Percentiles rank a stretch among this genome's conserved stretches.
These are phyloP conservation scores for Tachysurus vachellii DNA, from an alignment of 2,113 vertebrate species.

Conservation along the genomic window DNA sequence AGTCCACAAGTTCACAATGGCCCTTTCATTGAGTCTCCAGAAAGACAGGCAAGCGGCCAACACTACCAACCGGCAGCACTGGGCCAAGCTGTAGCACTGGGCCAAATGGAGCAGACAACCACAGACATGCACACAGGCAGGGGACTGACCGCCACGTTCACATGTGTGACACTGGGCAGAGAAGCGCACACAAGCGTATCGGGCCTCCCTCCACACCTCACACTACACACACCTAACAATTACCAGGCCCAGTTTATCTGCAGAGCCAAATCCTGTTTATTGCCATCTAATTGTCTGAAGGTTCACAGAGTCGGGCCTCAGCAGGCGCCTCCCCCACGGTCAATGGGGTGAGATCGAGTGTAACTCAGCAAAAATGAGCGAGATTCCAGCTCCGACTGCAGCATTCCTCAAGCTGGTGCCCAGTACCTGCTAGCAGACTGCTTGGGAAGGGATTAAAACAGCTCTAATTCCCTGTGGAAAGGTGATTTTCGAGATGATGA, in stretches of 20 bases:
- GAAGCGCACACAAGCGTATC: constrained; percentile 69
- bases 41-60: constrained; percentile 52
- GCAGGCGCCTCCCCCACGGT: constrained; percentile 36
- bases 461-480: constrained; percentile 6
- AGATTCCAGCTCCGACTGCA: constrained; percentile 40
- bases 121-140: constrained; percentile 60
- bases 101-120: constrained; percentile 56
- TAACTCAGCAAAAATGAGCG: constrained; percentile 35
- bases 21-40: constrained; percentile 56
- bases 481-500: constrained; percentile 35
- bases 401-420: constrained; percentile 30
- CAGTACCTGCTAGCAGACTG: constrained; percentile 19
- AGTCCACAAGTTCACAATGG: constrained; percentile 56
- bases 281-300: constrained; percentile 65
- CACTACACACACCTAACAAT: constrained; percentile 73
- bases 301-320: constrained; percentile 39
- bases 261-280: constrained; percentile 75
- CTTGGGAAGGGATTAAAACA: constrained; percentile 49
- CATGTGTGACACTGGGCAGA: constrained; percentile 72
- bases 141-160: constrained; percentile 64
- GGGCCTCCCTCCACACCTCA: constrained; percentile 60
- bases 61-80: constrained; percentile 48
- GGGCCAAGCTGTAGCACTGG: constrained; percentile 37
- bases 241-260: constrained; percentile 75
- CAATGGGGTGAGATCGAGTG: constrained; percentile 37